Evolutionary conservation across 2,888 invertebrate genomes (phyloP).

Genomic region (Ctenicera cuprea): DNA sequence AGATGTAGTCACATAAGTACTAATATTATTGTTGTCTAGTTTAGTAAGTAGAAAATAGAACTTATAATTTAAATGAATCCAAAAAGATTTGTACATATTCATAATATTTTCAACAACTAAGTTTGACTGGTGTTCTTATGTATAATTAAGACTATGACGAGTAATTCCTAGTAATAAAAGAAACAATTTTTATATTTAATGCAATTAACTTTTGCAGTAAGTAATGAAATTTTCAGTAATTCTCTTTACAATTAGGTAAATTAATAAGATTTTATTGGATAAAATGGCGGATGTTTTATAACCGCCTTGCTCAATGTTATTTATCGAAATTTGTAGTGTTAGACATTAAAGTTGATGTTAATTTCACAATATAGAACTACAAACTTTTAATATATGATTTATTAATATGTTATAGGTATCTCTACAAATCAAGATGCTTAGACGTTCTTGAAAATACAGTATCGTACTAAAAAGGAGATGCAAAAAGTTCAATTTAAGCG

Average conservation of each 20-base stretch:
- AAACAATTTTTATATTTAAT: constrained; percentile 25
- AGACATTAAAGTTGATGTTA: constrained; percentile 29
- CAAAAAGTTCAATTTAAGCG: no score
- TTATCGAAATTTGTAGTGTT: constrained; percentile 21
- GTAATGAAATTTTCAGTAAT: constrained; percentile 18
- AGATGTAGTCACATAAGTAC: neutral
- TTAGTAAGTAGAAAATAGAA: constrained; percentile 18
- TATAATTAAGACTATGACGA: constrained; percentile 48
- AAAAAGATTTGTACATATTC: constrained; percentile 39
- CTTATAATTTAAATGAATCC: constrained; percentile 21
- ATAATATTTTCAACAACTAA: constrained; percentile 24
- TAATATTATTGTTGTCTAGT: constrained; percentile 41
- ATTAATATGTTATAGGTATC: neutral
- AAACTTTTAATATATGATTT: neutral
- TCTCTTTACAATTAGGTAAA: constrained; percentile 13
- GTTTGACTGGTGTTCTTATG: constrained; percentile 44
- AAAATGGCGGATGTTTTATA: constrained; percentile 16
- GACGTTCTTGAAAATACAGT: no score
- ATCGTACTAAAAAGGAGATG: no score
- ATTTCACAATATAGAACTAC: constrained; percentile 16
- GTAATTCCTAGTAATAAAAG: constrained; percentile 50
- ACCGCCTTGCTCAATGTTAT: constrained; percentile 29
- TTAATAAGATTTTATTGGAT: constrained; percentile 5
- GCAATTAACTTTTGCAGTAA: constrained; percentile 4
- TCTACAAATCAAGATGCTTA: no score